These are phyloP conservation scores for Leptinotarsa haldemani DNA, from an alignment of 2,888 invertebrate species.

Conservation along the genomic window DNA sequence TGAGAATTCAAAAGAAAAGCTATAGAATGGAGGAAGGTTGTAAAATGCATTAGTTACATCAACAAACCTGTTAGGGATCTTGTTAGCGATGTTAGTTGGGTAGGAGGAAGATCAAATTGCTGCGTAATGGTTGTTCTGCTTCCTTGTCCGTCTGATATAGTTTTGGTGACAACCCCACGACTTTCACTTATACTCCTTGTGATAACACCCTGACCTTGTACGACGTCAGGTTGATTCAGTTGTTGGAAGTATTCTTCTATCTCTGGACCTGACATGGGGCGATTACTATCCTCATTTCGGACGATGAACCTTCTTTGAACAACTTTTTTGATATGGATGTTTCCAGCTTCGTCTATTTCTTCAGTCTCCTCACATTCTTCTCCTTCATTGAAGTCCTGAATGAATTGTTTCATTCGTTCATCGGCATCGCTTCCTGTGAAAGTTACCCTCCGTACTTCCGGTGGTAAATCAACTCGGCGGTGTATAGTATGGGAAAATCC, in stretches of 20 bases:
- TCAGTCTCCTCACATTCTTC: conserved; percentile 68
- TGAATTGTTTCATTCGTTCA: conserved; percentile 66
- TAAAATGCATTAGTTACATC: conserved; percentile 27
- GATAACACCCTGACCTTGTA: conserved; percentile 50
- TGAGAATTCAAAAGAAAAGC: conserved; percentile 19
- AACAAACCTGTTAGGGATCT: conserved; percentile 57
- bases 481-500: conserved; percentile 67
- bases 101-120: conserved; percentile 55
- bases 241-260: conserved; percentile 59
- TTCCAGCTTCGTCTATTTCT: conserved; percentile 68
- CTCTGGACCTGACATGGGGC: conserved; percentile 51
- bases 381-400: conserved; percentile 68
- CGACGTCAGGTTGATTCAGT: conserved; percentile 47
- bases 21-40: conserved; percentile 25
- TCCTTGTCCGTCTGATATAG: conserved; percentile 56
- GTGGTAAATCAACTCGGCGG: conserved; percentile 67
- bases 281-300: conserved; percentile 51
- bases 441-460: conserved; percentile 68
- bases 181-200: conserved; percentile 52
- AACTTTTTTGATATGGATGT: conserved; percentile 68
- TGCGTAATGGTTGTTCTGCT: conserved; percentile 59
- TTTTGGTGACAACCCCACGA: conserved; percentile 51
- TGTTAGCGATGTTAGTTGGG: conserved; percentile 55
- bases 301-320: conserved; percentile 67
- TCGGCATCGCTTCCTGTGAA: conserved; percentile 69